phyloP scores from a whole-genome alignment of 1,140 invertebrate species.

The Trigoniulus corallinus region DNA sequence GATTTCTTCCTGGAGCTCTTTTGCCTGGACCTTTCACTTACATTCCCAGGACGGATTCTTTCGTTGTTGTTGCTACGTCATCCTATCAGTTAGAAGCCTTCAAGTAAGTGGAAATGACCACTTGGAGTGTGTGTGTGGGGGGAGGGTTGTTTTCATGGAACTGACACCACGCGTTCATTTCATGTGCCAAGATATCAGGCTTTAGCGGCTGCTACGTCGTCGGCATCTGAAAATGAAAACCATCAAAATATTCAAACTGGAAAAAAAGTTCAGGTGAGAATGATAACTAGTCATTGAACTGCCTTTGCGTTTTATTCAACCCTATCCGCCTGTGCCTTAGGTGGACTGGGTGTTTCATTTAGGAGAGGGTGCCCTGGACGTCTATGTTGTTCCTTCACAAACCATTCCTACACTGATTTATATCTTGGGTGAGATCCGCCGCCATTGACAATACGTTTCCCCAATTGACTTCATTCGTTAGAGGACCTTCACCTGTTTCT shows the following conservation, averaged over 20 bases:
- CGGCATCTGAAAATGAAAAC: too few relatives aligned
- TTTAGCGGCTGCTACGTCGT: conserved; percentile 14
- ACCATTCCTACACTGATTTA: conserved; percentile 39
- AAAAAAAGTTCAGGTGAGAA: conserved; percentile 32
- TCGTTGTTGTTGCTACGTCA: conserved; percentile 49
- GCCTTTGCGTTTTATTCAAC: too few relatives aligned
- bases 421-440: conserved; percentile 48
- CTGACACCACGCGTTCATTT: too few relatives aligned
- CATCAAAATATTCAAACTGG: conserved; percentile 29
- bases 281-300: too few relatives aligned
- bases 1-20: conserved; percentile 51
- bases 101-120: conserved; percentile 36
- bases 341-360: conserved; percentile 59
- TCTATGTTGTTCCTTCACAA: conserved; percentile 36
- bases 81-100: conserved; percentile 58
- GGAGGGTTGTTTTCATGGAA: background rate
- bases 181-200: conserved; percentile 17
- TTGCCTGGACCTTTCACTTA: conserved; percentile 63
- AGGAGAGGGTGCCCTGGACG: conserved; percentile 51
- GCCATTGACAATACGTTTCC: conserved; percentile 1
- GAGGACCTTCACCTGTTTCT: conserved; percentile 1
- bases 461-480: background rate
- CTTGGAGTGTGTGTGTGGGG: background rate
- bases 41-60: conserved; percentile 54
- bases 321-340: too few relatives aligned